Base-by-base conservation (phyloP, 2,797 vertebrate genomes). In the Graptemys geographica region DNA sequence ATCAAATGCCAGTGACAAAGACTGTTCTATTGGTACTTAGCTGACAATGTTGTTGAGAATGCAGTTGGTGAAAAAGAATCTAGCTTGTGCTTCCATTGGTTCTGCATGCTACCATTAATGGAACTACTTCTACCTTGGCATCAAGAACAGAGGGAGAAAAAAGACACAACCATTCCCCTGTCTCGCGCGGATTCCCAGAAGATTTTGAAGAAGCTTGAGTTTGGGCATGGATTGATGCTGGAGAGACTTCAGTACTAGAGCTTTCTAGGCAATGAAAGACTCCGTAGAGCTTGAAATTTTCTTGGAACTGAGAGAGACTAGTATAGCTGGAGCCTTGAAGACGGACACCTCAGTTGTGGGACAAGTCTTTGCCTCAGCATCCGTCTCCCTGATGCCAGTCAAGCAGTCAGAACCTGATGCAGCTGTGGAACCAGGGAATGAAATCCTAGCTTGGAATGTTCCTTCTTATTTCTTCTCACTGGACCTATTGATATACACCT, bases 61-160 rank as follows among this genome's bases (percentile, higher is more conserved):
- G 44, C 23, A 49, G 80, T 3, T 3, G 4, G 27, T 74, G 25
- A 65, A 65, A n/a, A 33, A 81, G n/a, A 89, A 90, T 83, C 52
- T 51, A 57, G 81, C 31, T 52, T 78, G 16, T 55, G 52, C 44
- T 95, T 91, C 59, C 31, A 87, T 52, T 76, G 91, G 85, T 53
- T 86, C 3, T 88, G 23, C 0, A 0, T 85, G 72, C 49, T 85
- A 86, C 57, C 23, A 89, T 27, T 23, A 81, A 19, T 86, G 81
- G 51, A 85, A 49, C 72, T 28, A 57, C 11, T 79, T 33, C 25
- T 74, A 81, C 62, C 79, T 23, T 53, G 7, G 56, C 51, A 81
- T 55, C 47, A 94, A 84, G 78, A 95, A 76, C 90, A 53, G 59
- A 92, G 81, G 89, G 28, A 72, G 33, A 19, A 25, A 49, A 92